Base-by-base conservation (phyloP, 2,888 invertebrate genomes). In the Ormia ochracea region DNA sequence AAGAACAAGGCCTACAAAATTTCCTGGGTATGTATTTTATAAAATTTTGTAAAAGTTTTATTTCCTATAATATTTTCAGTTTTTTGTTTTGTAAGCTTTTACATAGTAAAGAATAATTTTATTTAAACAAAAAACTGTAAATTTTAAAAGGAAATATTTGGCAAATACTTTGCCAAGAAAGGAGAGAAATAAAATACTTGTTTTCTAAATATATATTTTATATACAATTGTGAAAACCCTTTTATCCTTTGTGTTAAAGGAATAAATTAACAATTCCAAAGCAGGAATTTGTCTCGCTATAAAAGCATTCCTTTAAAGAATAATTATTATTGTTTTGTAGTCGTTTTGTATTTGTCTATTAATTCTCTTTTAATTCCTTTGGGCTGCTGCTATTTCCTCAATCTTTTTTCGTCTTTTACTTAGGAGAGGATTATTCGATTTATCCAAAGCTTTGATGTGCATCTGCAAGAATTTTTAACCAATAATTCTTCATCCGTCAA, bases 361-460 rank as follows among this genome's bases (percentile, higher is more conserved):
- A 5, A n/a, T 23, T 38, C 9, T 28, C 9, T 61, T 65, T 82
- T 82, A 85, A 38, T 82, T 69, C 26, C 81, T 82, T 59, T 82
- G 81, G 75, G 80, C 77, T 33, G 82, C 82, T 36, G 84, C 79
- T 73, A 85, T 82, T 61, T 88, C 88, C 68, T 88, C 89, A 66
- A 88, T 85, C 77, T 89, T 88, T 88, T 93, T 93, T 84, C 94
- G 91, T 83, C 98, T 92, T 89, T 98, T 98, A 88, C 95, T 96
- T 38, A 99, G 90, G 69, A 99, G 90, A 0, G 97, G 93, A 89
- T 99, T 99, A 89, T 97, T 98, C 75, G 98, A 96, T 85, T 96
- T 94, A 84, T 96, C 96, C 84, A 99, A 90, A 5, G 95, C 94
- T 90, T 99, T 99, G 81, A 99, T 95, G 90, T 96, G 96, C 77